These are phyloP conservation scores for Dromococcyx pavoninus DNA, from an alignment of 2,797 vertebrate genomes.

Conservation along the genomic window DNA sequence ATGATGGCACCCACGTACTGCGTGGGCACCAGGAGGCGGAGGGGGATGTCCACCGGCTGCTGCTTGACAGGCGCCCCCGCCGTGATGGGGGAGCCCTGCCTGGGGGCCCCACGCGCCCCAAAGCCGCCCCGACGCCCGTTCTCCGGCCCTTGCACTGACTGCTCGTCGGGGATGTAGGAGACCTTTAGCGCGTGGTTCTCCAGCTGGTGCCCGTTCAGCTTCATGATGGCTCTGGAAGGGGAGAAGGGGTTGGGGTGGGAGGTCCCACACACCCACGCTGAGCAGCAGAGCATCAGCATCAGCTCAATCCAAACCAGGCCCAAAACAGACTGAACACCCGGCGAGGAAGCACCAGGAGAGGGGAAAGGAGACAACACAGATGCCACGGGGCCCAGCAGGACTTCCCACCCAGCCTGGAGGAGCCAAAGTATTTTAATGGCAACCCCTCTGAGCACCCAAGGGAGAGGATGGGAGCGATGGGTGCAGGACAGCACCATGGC, in stretches of 20 bases:
- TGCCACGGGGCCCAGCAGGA: rapidly evolving
- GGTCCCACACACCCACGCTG: rapidly evolving
- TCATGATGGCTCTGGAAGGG: slow-evolving; percentile 88
- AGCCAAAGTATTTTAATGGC: background rate
- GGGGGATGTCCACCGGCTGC: slow-evolving; percentile 89
- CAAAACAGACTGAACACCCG: rapidly evolving
- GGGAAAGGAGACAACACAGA: rapidly evolving
- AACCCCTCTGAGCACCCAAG: background rate
- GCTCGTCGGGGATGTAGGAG: slow-evolving; percentile 93
- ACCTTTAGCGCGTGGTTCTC: slow-evolving; percentile 90
- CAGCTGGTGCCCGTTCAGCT: slow-evolving; percentile 92
- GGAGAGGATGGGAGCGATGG: background rate
- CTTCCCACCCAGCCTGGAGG: background rate
- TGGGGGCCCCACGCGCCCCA: slow-evolving; percentile 77
- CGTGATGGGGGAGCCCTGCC: slow-evolving; percentile 84
- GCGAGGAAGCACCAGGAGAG: rapidly evolving
- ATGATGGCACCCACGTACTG: slow-evolving; percentile 96
- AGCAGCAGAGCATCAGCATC: background rate
- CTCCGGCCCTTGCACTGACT: slow-evolving; percentile 82
- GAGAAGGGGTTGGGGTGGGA: background rate
- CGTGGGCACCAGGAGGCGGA: slow-evolving; percentile 91
- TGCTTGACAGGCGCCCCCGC: slow-evolving; percentile 83
- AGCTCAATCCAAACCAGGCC: rapidly evolving
- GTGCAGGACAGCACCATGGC: background rate
- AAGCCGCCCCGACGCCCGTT: slow-evolving; percentile 86